Evolutionary conservation across 2,888 invertebrate species (phyloP).

Genomic region (Acanthoscelides obtectus): DNA sequence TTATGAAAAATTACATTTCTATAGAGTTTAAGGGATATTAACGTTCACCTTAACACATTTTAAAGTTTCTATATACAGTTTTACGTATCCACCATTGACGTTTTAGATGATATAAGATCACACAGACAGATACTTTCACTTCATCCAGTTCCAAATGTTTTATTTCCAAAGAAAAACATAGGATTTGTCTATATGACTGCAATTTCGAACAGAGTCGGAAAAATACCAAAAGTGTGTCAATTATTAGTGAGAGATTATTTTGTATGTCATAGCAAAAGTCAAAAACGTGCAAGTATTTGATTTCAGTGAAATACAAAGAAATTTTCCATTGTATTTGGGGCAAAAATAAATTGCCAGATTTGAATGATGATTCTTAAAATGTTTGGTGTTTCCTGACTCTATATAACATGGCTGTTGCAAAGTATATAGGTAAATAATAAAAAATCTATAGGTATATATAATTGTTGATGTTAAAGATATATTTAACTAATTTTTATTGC

Average conservation of each 20-base stretch:
- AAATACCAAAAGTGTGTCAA: constrained; percentile 40
- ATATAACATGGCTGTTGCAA: constrained; percentile 45
- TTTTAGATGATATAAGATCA: not conserved
- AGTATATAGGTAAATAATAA: constrained; percentile 40
- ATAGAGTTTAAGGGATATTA: not conserved
- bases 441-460: constrained; percentile 32
- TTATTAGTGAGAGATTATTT: constrained; percentile 25
- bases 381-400: constrained; percentile 41
- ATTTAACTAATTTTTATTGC: constrained; percentile 41
- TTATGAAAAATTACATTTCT: constrained; percentile 11
- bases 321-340: not conserved
- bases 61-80: not conserved
- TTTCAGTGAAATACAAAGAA: not conserved
- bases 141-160: constrained; percentile 11
- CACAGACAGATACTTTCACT: not conserved
- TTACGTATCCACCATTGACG: not conserved
- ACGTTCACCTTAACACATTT: not conserved
- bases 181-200: constrained; percentile 47
- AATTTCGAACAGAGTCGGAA: constrained; percentile 40
- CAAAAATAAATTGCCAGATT: not conserved
- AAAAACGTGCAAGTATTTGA: not conserved
- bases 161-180: constrained; percentile 37
- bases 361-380: constrained; percentile 8
- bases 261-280: not conserved
- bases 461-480: constrained; percentile 44